Evolutionary conservation across 2,113 vertebrate genomes (phyloP), one percentile per base, ranked within the genome.

Genomic region (Gadus chalcogrammus): DNA sequence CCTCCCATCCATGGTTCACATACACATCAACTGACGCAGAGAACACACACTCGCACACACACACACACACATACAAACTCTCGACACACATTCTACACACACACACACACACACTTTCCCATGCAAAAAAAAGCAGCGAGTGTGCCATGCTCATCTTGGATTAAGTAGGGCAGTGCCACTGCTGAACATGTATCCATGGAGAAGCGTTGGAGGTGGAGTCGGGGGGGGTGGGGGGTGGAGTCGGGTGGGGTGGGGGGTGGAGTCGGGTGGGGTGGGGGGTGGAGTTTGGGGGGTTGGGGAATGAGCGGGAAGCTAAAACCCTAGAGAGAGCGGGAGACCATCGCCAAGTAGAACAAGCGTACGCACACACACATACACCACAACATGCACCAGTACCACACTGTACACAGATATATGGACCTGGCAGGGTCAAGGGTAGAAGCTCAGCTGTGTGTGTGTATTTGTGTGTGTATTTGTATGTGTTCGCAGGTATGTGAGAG

Each of bases 351-450:
- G 42, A 48, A 88, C 85, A 84, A 87, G 87, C 55, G 55, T 7
- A 61, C 81, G 38, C 82, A 89, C 84, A 60, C 77, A 88, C 68
- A 88, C 79, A 82, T 84, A 89, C 85, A 88, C 84, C 89, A 91
- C 89, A 84, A 89, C 86, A 91, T 88, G 83, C 86, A 91, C 89
- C 82, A 85, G 85, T 86, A 89, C 87, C 77, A 84, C 87, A 91
- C 84, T 90, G 86, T 95, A 92, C 92, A 94, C 90, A 90, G 86
- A 94, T 84, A 90, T 84, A 85, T 86, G 84, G 80, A 88, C 84
- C 84, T 88, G 83, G 85, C 80, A 71, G 82, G 81, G 78, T 81
- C 70, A 70, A 64, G 53, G 15, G 67, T 24, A 12, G 27, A 4
- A 13, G 73, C 68, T 84, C 66, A 65, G n/a, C 17, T 5, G 77